Evolutionary conservation across 2,113 vertebrate genomes (phyloP).

Genomic region (Otolemur garnettii): DNA sequence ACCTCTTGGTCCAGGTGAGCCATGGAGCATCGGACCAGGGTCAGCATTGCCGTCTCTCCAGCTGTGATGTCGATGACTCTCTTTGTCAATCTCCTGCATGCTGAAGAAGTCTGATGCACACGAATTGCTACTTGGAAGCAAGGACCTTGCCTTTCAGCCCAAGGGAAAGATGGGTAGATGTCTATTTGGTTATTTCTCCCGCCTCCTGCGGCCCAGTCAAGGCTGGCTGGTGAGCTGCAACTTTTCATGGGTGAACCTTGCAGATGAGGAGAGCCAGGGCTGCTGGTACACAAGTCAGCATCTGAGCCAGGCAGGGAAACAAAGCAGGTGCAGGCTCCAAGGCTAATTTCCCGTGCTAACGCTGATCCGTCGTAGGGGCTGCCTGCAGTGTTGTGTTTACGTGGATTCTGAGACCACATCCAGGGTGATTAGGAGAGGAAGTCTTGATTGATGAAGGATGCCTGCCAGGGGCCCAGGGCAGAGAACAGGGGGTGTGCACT

Average conservation of each 20-base stretch:
- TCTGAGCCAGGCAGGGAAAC: not conserved
- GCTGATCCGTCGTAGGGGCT: not conserved
- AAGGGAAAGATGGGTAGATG: not conserved
- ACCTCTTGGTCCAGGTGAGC: not conserved
- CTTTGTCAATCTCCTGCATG: not conserved
- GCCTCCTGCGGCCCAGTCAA: not conserved
- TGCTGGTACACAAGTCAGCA: rapidly evolving
- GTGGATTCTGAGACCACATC: not conserved
- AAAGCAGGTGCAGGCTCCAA: not conserved
- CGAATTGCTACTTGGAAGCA: not conserved
- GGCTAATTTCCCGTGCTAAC: not conserved
- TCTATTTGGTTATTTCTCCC: not conserved
- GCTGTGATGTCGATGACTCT: not conserved
- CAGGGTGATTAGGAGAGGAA: not conserved
- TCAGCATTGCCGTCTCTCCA: not conserved
- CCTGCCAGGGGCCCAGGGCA: no score
- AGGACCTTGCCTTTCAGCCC: not conserved
- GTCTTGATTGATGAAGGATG: not conserved
- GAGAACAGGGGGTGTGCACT: not conserved
- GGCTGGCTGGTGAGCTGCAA: not conserved
- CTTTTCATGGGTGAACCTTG: not conserved
- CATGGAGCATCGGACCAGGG: not conserved
- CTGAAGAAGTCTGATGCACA: not conserved
- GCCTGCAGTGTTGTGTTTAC: not conserved
- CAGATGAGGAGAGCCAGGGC: not conserved